These are phyloP conservation scores for Labrus mixtus DNA, from an alignment of 2,113 vertebrate genomes.

Conservation along the genomic window DNA sequence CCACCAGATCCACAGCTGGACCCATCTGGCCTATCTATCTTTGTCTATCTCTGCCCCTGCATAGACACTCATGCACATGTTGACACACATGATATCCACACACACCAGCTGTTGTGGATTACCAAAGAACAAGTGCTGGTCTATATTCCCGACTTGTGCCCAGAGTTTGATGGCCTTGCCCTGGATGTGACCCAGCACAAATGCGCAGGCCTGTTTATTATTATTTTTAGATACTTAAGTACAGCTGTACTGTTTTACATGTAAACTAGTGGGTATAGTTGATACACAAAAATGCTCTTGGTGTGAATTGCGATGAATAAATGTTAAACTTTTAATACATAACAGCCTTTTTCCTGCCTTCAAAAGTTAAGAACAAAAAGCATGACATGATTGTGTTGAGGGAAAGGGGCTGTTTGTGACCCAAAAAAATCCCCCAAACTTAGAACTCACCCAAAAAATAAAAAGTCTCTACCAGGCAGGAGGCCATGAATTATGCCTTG, in stretches of 20 bases:
- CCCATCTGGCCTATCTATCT: conserved; percentile 77
- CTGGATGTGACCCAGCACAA: conserved; percentile 62
- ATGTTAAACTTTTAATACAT: background rate
- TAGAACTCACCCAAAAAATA: background rate
- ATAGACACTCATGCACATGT: conserved; percentile 37
- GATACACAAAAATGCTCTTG: conserved; percentile 10
- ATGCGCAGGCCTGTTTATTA: conserved; percentile 49
- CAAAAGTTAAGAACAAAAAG: conserved; percentile 4
- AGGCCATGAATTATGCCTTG: conserved; percentile 42
- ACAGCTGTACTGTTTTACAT: background rate
- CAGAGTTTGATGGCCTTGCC: conserved; percentile 65
- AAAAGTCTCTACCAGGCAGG: conserved; percentile 17
- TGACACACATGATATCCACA: conserved; percentile 50
- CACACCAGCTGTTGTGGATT: conserved; percentile 80
- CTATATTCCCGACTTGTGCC: conserved; percentile 60
- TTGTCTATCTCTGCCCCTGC: conserved; percentile 26
- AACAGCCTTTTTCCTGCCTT: background rate
- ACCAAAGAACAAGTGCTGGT: conserved; percentile 62
- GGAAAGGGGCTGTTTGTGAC: background rate
- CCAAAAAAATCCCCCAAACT: background rate
- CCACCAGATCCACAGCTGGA: conserved; percentile 79
- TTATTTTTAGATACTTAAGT: conserved; percentile 12
- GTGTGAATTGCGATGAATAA: conserved; percentile 6
- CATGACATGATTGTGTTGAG: conserved; percentile 2
- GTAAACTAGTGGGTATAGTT: background rate